Evolutionary conservation across 2,888 invertebrate species (phyloP).

Genomic region (Agonopterix subpropinquella): DNA sequence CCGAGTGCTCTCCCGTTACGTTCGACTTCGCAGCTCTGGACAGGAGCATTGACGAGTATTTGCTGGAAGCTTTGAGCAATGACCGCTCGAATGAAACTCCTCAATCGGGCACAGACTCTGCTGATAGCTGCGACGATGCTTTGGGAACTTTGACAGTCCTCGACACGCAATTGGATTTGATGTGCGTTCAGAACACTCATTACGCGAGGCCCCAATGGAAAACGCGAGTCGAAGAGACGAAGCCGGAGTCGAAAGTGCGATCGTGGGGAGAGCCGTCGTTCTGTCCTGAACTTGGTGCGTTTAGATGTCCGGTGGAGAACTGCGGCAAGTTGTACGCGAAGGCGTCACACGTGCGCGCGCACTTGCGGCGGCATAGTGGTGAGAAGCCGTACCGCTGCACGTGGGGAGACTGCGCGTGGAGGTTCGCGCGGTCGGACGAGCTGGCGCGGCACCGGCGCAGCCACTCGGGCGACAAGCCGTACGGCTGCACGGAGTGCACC

Average conservation of each 20-base stretch:
- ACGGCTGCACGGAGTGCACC: conserved; percentile 90
- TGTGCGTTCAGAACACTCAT: conserved; percentile 35
- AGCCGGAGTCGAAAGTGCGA: conserved; percentile 33
- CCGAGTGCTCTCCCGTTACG: conserved; percentile 30
- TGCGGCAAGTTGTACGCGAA: conserved; percentile 92
- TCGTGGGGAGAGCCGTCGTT: conserved; percentile 61
- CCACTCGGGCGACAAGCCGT: conserved; percentile 97
- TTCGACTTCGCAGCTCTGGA: conserved; percentile 64
- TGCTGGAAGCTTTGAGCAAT: conserved; percentile 50
- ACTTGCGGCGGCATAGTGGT: conserved; percentile 89
- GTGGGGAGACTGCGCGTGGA: conserved; percentile 91
- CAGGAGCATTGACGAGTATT: conserved; percentile 54
- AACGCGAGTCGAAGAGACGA: conserved; percentile 16
- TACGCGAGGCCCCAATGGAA: conserved; percentile 23
- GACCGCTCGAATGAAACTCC: conserved; percentile 45
- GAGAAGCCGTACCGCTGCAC: conserved; percentile 85
- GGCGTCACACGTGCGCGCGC: conserved; percentile 92
- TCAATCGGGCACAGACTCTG: conserved; percentile 34
- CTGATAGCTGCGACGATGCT: conserved; percentile 32
- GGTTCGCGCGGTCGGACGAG: conserved; percentile 96
- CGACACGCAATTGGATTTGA: conserved; percentile 32
- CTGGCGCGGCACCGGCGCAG: conserved; percentile 93
- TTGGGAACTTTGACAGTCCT: conserved; percentile 29
- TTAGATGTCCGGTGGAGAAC: conserved; percentile 80
- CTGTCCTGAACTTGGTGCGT: conserved; percentile 73